A percentile compares a stretch with the other conserved stretches of the same genome.
Conservation (phyloP, 92 coral and sea anemone genomes). For the Palythoa caribaeorum region DNA sequence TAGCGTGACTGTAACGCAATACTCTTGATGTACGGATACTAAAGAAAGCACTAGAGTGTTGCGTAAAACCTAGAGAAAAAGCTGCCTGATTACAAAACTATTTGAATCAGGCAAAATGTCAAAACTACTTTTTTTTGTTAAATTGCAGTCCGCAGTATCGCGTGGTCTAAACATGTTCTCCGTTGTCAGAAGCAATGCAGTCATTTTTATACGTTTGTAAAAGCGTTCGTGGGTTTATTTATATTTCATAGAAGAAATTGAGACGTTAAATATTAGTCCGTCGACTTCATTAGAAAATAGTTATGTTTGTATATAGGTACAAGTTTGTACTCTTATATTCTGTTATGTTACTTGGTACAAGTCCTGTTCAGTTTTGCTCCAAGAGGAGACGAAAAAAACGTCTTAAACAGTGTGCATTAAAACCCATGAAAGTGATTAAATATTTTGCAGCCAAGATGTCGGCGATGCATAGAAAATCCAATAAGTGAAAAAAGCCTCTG, state of each 20-base stretch:
- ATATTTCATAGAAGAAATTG: neutral
- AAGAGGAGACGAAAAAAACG: too few relatives aligned
- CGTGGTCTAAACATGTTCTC: neutral
- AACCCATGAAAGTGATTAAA: too few relatives aligned
- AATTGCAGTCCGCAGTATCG: neutral
- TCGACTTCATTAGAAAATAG: neutral
- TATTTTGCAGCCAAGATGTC: too few relatives aligned
- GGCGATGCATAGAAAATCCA: too few relatives aligned
- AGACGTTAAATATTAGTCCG: neutral
- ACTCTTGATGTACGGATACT: conserved; percentile 62
- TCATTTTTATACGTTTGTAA: conserved; percentile 1
- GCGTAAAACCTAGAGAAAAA: neutral
- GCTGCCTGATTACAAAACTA: neutral
- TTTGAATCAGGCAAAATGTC: neutral
- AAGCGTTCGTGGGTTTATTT: neutral
- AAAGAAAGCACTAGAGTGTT: neutral
- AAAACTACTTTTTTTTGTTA: neutral
- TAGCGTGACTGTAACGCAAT: conserved; percentile 53
- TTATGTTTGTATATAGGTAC: too few relatives aligned
- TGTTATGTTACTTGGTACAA: too few relatives aligned
- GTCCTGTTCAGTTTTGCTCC: too few relatives aligned
- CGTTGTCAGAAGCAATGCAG: neutral
- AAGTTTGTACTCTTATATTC: too few relatives aligned
- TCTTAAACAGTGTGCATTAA: too few relatives aligned
- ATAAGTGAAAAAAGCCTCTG: too few relatives aligned